phyloP scores from a whole-genome alignment of 92 coral and sea anemone genomes.

The Zoanthus gigantus region DNA sequence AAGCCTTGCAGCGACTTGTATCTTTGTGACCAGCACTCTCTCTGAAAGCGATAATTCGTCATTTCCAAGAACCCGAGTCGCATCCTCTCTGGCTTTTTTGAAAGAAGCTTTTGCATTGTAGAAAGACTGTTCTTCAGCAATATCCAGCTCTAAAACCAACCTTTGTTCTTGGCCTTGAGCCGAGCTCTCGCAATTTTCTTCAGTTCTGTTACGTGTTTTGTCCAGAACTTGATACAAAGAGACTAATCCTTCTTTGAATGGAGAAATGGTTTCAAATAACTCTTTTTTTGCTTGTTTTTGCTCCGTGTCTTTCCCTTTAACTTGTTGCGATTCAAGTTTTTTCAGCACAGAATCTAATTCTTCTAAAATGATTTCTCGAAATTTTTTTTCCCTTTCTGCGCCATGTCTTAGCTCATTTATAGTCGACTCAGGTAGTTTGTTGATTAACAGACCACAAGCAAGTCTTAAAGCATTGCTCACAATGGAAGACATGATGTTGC shows the following conservation, averaged over 20 bases:
- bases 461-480: conserved; percentile 31
- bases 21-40: conserved; percentile 34
- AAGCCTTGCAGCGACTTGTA: conserved; percentile 40
- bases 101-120: conserved; percentile 35
- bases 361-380: conserved; percentile 40
- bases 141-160: conserved; percentile 29
- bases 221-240: conserved; percentile 46
- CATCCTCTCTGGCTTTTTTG: conserved; percentile 41
- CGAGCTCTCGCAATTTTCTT: neutral
- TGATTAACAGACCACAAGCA: conserved; percentile 26
- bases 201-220: conserved; percentile 19
- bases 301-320: conserved; percentile 6
- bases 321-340: conserved; percentile 33
- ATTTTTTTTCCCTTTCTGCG: conserved; percentile 27
- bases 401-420: conserved; percentile 43
- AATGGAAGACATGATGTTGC: conserved; percentile 36
- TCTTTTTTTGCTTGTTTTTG: conserved; percentile 49
- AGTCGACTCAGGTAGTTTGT: conserved; percentile 37
- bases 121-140: conserved; percentile 44
- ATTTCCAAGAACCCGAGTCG: conserved; percentile 32
- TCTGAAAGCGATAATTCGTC: conserved; percentile 22
- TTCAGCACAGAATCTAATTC: conserved; percentile 28
- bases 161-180: conserved; percentile 24
- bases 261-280: conserved; percentile 16
- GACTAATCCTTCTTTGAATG: conserved; percentile 35